A percentile compares a stretch with the other conserved stretches of the same genome.
Conservation (phyloP, 2,888 invertebrate species). For the Microctonus aethiopoides region DNA sequence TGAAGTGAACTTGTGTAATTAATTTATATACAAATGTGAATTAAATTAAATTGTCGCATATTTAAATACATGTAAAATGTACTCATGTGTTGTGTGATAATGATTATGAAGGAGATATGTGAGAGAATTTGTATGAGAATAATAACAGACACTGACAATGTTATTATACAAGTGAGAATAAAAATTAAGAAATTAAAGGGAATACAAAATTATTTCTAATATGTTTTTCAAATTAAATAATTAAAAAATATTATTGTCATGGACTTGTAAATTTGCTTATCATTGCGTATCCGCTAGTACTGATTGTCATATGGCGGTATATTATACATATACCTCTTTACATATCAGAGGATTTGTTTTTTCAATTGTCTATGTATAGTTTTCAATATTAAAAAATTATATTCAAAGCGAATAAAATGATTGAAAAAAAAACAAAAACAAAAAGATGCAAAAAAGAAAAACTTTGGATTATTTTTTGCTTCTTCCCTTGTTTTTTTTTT, state of each 20-base stretch:
- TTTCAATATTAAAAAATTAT: no score
- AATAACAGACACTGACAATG: background rate
- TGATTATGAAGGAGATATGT: background rate
- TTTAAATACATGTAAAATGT: background rate
- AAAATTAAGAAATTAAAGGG: no score
- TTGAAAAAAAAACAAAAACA: background rate
- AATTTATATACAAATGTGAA: background rate
- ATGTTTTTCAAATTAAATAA: no score
- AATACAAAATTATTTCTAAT: no score
- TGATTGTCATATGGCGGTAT: conserved; percentile 6
- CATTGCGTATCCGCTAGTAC: conserved; percentile 23
- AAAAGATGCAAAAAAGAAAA: background rate
- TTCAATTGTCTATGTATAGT: no score
- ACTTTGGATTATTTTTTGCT: background rate
- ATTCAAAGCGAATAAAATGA: no score
- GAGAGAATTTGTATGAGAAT: background rate
- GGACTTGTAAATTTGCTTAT: conserved; percentile 7
- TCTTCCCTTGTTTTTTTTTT: background rate
- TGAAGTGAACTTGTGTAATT: conserved; percentile 35
- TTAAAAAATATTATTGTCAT: conserved; percentile 5
- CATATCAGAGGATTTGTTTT: conserved; percentile 9
- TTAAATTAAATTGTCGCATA: background rate
- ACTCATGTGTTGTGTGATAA: no score
- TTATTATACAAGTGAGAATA: no score
- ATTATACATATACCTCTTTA: conserved; percentile 7